Conservation (phyloP, 2,888 invertebrate genomes). For the Carpatolechia fugitivella region DNA sequence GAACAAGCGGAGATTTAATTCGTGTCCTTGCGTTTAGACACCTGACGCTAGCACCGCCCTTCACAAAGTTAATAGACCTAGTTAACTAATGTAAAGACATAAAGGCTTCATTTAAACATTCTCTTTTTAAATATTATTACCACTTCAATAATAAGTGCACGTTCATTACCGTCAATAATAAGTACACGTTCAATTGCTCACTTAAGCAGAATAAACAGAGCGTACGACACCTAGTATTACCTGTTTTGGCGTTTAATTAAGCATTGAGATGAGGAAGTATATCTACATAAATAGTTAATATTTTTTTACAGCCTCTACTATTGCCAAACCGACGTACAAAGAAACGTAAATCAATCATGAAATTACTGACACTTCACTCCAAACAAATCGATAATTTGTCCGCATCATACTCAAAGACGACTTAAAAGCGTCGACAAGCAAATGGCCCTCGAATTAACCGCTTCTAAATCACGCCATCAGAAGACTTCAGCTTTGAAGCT, state of each 20-base stretch:
- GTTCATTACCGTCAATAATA: neutral
- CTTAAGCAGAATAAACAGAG: neutral
- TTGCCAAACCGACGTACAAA: neutral
- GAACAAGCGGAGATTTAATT: neutral
- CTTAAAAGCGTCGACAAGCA: conserved; percentile 12
- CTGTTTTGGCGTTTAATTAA: neutral
- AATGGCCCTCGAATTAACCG: conserved; percentile 22
- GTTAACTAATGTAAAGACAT: neutral
- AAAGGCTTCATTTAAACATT: neutral
- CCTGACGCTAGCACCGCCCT: conserved; percentile 1
- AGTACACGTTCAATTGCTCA: conserved; percentile 5
- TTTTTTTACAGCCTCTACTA: neutral
- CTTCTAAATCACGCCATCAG: conserved; percentile 23
- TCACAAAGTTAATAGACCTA: conserved; percentile 2
- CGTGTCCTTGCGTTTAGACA: neutral
- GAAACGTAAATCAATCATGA: neutral
- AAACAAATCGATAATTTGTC: conserved; percentile 6
- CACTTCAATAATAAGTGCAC: neutral
- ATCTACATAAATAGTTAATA: neutral
- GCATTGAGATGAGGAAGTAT: conserved; percentile 1
- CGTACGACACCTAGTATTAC: conserved; percentile 3
- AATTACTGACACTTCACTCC: neutral
- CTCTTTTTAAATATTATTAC: neutral
- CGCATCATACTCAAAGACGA: conserved; percentile 4
- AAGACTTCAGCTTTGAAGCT: conserved; percentile 22